Evolutionary conservation across 1,140 invertebrate genomes (phyloP).

Genomic region (Bombus balteatus): DNA sequence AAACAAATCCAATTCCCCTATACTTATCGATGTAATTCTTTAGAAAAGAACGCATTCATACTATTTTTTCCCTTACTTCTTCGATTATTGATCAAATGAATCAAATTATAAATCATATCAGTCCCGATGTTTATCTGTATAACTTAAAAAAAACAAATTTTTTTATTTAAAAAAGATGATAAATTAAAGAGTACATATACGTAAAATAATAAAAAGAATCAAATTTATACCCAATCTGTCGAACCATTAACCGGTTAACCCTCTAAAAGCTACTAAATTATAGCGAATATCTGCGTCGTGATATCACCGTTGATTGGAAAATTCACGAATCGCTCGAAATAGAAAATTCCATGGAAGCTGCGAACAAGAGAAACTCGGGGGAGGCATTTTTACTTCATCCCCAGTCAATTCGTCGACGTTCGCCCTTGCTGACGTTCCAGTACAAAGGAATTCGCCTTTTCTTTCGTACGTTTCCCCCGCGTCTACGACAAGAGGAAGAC

Average conservation of each 20-base stretch:
- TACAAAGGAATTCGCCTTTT: conserved; percentile 20
- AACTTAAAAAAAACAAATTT: too few species aligned
- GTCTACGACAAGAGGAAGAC: conserved; percentile 51
- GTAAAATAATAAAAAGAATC: background rate
- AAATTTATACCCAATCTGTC: background rate
- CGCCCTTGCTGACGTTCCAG: background rate
- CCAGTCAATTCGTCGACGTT: background rate
- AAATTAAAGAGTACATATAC: too few species aligned
- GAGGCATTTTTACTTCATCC: conserved; percentile 33
- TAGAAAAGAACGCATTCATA: too few species aligned
- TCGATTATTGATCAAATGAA: too few species aligned
- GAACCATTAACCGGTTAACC: background rate
- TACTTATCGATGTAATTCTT: too few species aligned
- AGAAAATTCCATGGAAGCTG: background rate
- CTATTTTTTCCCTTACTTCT: too few species aligned
- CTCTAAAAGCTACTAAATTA: background rate
- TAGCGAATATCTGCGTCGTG: background rate
- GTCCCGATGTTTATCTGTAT: too few species aligned
- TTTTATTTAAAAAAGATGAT: too few species aligned
- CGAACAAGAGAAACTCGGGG: background rate
- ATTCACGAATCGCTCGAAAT: background rate
- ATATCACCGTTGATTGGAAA: too few species aligned
- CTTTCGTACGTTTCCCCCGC: conserved; percentile 8
- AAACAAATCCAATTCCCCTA: too few species aligned
- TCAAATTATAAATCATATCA: too few species aligned